Conservation (phyloP, 2,797 vertebrate genomes). For the Lophotriccus pileatus region DNA sequence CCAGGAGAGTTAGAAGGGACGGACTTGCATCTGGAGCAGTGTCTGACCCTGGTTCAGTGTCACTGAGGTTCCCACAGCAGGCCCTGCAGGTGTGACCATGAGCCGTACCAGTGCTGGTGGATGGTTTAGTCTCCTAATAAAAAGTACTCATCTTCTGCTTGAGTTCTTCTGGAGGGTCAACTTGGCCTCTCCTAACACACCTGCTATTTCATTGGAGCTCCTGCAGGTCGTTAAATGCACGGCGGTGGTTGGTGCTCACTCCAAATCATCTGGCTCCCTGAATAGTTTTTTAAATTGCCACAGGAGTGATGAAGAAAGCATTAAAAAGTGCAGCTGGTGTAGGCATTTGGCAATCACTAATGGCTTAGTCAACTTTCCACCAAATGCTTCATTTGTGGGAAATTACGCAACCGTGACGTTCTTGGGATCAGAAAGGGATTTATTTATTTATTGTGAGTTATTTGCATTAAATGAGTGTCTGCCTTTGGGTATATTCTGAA, state of each 20-base stretch:
- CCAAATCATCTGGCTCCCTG: not conserved
- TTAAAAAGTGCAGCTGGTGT: not conserved
- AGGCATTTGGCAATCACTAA: not conserved
- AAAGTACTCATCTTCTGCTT: not conserved
- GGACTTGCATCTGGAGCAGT: not conserved
- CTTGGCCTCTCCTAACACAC: not conserved
- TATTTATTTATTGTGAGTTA: not conserved
- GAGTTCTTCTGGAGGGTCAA: not conserved
- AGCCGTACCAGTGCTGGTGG: not conserved
- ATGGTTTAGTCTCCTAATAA: not conserved
- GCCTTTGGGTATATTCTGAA: not conserved
- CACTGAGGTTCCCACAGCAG: not conserved
- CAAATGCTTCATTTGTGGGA: not conserved
- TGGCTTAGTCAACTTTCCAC: not conserved
- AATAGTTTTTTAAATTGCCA: not conserved
- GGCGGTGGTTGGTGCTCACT: not conserved
- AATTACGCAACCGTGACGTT: not conserved
- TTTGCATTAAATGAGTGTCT: not conserved
- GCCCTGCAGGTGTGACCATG: not conserved
- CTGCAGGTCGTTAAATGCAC: not conserved
- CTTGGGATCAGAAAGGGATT: not conserved
- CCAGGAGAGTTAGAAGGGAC: not conserved
- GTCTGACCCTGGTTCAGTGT: not conserved
- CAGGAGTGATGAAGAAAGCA: not conserved
- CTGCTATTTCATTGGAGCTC: not conserved